Percentiles rank a stretch among this genome's conserved stretches.
Conservation (phyloP, 2,113 vertebrate genomes). For the Myiopsitta monachus region DNA sequence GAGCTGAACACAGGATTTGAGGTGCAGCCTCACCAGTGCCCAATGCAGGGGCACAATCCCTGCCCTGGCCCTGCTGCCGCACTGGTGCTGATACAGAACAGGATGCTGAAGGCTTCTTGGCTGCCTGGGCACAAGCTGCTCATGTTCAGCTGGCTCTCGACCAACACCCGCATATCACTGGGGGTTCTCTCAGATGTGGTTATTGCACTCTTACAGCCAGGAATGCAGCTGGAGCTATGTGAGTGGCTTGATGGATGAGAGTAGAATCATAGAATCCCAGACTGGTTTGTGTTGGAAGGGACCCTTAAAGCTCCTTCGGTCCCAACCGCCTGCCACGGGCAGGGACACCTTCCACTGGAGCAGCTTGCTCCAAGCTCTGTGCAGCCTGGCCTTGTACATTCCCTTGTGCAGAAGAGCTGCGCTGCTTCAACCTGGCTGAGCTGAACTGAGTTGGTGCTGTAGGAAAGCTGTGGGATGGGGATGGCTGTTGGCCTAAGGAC, state of each 20-base stretch:
- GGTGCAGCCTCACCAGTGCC: not conserved
- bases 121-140: not conserved
- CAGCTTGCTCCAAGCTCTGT: not conserved
- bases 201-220: not conserved
- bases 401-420: rapidly evolving
- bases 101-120: not conserved
- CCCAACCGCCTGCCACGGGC: not conserved
- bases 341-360: not conserved
- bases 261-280: not conserved
- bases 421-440: not conserved
- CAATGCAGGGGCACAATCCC: rapidly evolving
- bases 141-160: rapidly evolving
- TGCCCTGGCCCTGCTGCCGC: not conserved
- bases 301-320: not conserved
- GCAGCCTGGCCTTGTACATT: not conserved
- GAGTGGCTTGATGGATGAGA: not conserved
- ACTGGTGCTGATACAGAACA: not conserved
- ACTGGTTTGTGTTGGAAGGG: not conserved
- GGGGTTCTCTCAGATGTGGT: not conserved
- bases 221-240: not conserved
- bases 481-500: not conserved
- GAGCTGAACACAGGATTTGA: rapidly evolving
- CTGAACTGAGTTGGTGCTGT: not conserved
- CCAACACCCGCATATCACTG: not conserved
- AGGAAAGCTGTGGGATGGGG: not conserved